A percentile compares a stretch with the other conserved stretches of the same genome.
Evolutionary conservation across 2,113 vertebrate genomes (phyloP).

Genomic region (Lepisosteus oculatus): DNA sequence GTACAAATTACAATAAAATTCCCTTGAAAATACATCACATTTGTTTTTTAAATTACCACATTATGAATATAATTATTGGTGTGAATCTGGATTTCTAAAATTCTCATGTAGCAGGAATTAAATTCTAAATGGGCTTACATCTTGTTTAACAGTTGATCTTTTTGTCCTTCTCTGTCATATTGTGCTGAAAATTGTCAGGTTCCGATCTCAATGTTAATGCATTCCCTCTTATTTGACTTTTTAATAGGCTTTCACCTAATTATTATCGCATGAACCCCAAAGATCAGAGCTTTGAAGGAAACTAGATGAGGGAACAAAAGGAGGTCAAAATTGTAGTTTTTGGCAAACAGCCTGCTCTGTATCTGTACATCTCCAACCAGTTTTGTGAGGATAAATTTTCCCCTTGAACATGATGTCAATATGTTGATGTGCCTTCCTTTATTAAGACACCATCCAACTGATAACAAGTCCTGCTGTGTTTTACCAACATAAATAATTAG

Average conservation of each 20-base stretch:
- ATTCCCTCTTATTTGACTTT: slow-evolving; percentile 94
- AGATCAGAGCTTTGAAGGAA: slow-evolving; percentile 76
- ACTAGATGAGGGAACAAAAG: slow-evolving; percentile 76
- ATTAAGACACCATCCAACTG: slow-evolving; percentile 98
- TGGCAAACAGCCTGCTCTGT: slow-evolving; percentile 75
- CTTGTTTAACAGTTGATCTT: slow-evolving; percentile 31
- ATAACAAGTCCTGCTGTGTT: slow-evolving; percentile 99
- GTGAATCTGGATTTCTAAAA: slow-evolving; percentile 3
- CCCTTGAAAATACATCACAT: slow-evolving; percentile 49
- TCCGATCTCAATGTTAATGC: slow-evolving; percentile 84
- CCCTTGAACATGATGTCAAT: slow-evolving; percentile 98
- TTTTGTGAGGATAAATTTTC: slow-evolving; percentile 76
- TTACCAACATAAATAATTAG: slow-evolving; percentile 99
- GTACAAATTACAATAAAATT: too few species aligned
- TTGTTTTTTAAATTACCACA: slow-evolving; percentile 26
- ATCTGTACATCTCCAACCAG: slow-evolving; percentile 57
- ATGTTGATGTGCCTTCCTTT: slow-evolving; percentile 97
- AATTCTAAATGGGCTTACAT: slow-evolving; percentile 1
- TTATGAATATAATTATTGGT: neutral
- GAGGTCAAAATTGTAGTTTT: slow-evolving; percentile 68
- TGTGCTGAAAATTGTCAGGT: slow-evolving; percentile 65
- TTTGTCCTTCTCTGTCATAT: slow-evolving; percentile 80
- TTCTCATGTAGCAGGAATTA: slow-evolving; percentile 2
- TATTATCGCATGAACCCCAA: slow-evolving; percentile 80
- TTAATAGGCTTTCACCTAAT: slow-evolving; percentile 94